phyloP scores from a whole-genome alignment of 1,140 invertebrate genomes.

The Eueides isabella region DNA sequence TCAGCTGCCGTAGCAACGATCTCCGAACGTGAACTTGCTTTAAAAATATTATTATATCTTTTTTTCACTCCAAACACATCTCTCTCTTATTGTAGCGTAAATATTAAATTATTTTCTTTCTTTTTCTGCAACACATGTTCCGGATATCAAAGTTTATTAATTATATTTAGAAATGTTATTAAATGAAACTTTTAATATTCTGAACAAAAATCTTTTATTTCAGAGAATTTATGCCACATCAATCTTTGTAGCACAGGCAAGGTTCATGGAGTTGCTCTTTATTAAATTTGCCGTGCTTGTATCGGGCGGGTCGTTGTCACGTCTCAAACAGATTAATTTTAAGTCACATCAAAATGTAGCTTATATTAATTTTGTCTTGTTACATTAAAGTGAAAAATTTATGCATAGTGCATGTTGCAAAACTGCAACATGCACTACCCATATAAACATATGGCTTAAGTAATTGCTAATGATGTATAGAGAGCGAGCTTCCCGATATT shows the following conservation, averaged over 20 bases:
- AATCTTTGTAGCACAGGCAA: slow-evolving; percentile 53
- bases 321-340: slow-evolving; percentile 62
- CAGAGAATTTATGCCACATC: slow-evolving; percentile 55
- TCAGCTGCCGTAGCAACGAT: no score
- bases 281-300: slow-evolving; percentile 63
- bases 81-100: not conserved
- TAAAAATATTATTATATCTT: no score
- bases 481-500: not conserved
- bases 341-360: slow-evolving; percentile 62
- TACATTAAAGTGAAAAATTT: slow-evolving; percentile 22
- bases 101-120: not conserved
- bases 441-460: not conserved
- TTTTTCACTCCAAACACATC: no score
- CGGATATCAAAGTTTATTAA: not conserved
- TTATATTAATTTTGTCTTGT: slow-evolving; percentile 52
- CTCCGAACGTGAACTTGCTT: no score
- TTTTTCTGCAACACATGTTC: not conserved
- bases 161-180: slow-evolving; percentile 27
- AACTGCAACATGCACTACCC: no score
- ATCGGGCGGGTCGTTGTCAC: slow-evolving; percentile 49
- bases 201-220: slow-evolving; percentile 54
- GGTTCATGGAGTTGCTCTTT: slow-evolving; percentile 52
- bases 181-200: slow-evolving; percentile 46
- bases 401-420: not conserved
- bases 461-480: not conserved